phyloP scores from a whole-genome alignment of 2,113 vertebrate genomes.

The Pelmatolapia mariae region DNA sequence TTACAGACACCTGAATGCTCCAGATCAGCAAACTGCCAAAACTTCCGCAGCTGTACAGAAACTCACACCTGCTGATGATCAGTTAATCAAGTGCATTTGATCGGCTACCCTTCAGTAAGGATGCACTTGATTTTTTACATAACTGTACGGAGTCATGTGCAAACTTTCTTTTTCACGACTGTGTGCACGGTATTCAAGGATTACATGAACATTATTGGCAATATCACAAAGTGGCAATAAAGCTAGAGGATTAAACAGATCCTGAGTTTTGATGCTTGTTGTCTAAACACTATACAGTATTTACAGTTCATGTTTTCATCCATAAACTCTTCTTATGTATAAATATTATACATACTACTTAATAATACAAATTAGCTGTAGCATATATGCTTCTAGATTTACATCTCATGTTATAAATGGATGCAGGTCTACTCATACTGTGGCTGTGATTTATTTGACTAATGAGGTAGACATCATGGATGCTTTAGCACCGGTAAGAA shows the following conservation, averaged over 20 bases:
- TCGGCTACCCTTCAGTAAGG: not conserved
- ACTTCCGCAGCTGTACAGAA: not conserved
- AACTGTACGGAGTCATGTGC: not conserved
- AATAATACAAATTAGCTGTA: not conserved
- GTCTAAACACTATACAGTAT: not conserved
- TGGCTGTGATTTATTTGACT: not conserved
- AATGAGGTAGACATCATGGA: constrained; percentile 13
- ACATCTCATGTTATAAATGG: not conserved
- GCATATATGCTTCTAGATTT: not conserved
- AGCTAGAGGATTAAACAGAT: not conserved
- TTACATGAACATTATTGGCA: not conserved
- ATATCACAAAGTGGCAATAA: not conserved
- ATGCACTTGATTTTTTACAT: not conserved
- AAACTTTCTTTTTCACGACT: not conserved
- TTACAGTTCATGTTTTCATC: not conserved
- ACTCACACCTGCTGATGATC: not conserved
- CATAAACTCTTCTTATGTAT: not conserved
- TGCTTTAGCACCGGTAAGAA: not conserved
- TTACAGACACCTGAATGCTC: not conserved
- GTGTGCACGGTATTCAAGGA: not conserved
- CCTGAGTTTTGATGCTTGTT: not conserved
- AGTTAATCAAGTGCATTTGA: not conserved
- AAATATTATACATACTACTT: not conserved
- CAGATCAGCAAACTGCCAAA: not conserved
- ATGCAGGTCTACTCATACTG: not conserved